Percentiles rank a stretch among this genome's conserved stretches.
phyloP scores from a whole-genome alignment of 2,888 invertebrate species.

The Glyphotaelius pellucidus region DNA sequence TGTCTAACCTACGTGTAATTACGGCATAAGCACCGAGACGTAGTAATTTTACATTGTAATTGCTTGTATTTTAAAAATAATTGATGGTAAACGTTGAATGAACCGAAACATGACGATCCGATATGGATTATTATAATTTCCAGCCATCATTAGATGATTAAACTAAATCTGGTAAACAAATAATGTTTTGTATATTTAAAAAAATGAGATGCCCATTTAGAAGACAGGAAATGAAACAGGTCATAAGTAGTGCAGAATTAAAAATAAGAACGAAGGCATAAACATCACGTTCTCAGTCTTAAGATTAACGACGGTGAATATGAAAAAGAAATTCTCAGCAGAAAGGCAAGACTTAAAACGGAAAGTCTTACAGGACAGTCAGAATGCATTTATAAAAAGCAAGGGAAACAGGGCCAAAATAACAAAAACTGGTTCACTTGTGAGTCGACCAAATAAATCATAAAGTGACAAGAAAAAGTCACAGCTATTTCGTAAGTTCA shows the following conservation, averaged over 20 bases:
- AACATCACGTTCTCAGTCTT: too few species aligned
- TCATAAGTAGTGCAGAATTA: background rate
- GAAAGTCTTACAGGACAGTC: background rate
- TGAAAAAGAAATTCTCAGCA: background rate
- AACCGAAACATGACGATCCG: background rate
- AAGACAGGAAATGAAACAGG: background rate
- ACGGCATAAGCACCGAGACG: background rate
- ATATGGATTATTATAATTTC: background rate
- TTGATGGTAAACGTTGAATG: background rate
- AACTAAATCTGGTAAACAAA: background rate
- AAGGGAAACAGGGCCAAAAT: background rate
- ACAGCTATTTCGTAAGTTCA: background rate
- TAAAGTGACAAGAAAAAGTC: background rate
- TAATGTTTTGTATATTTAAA: background rate
- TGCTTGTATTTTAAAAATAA: background rate
- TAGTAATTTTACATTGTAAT: background rate
- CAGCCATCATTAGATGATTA: background rate
- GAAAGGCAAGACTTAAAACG: background rate
- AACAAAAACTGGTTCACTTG: background rate
- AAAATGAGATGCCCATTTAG: background rate
- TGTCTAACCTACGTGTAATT: slow-evolving; percentile 4
- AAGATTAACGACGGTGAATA: background rate
- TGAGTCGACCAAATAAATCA: background rate
- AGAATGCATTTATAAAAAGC: background rate
- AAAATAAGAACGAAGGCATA: background rate